Base-by-base conservation (phyloP, 2,113 vertebrate species). In the Gymnobelideus leadbeateri region DNA sequence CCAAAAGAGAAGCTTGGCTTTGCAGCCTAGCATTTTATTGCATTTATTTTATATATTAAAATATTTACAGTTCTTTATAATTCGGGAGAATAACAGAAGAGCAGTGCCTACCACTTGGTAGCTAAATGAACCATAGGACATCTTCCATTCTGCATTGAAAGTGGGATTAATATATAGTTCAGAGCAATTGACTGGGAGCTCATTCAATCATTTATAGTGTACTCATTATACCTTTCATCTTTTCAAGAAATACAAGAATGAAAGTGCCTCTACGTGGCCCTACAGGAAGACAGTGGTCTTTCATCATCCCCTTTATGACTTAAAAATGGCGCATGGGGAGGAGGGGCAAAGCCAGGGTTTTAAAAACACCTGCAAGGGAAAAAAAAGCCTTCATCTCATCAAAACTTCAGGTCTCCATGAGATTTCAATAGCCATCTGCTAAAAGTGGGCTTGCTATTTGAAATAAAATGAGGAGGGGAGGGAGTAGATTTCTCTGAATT, bases 221-320 rank as follows among this genome's bases (percentile, higher is more conserved):
- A 94, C 94, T 97, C 96, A 97, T 98, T 97, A 95, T 25, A 94
- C 92, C 96, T 98, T 98, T 97, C 95, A 95, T 97, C 97, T 97
- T 96, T 97, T 97, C 92, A 6, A 97, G 94, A 97, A 94, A 10
- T 91, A 52, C 77, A 91, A 23, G 97, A 96, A 94, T 47, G 91
- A 97, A 98, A 97, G 90, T 0, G 2, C 93, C 96, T 98, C 97
- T 95, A 97, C 77, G 93, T 91, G 96, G 61, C 94, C 84, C 95
- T 61, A 96, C 97, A 96, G 94, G 96, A 97, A 97, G 91, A 50
- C 94, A 97, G 95, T 84, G 5, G 91, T 91, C 77, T 95, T 96
- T 91, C 21, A 91, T 96, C 95, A 91, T 97, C 95, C 91, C 93
- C 91, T 95, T 92, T 94, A 95, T 97, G 97, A 90, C 92, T 92